These are phyloP conservation scores for Nansenia antarctica DNA, from an alignment of 2,113 vertebrate genomes.

Conservation along the genomic window DNA sequence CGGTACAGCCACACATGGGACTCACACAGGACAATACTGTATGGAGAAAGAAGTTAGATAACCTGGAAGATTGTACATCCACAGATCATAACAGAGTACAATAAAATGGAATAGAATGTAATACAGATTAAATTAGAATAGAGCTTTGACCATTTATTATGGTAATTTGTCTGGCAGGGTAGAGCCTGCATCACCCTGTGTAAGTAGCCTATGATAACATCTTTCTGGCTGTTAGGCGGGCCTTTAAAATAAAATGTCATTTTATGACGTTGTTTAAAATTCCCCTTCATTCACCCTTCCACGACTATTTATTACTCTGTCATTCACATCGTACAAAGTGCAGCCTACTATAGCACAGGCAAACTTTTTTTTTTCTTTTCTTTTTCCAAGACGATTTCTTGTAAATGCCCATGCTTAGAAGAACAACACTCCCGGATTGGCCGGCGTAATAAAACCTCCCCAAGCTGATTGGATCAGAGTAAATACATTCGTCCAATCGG, in stretches of 20 bases:
- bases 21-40: too few relatives aligned
- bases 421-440: constrained; percentile 64
- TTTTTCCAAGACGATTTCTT: constrained; percentile 77
- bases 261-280: constrained; percentile 2
- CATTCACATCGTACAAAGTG: background rate
- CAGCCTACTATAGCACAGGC: background rate
- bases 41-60: too few relatives aligned
- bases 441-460: background rate
- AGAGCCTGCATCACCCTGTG: too few relatives aligned
- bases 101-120: too few relatives aligned
- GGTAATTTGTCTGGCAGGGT: too few relatives aligned
- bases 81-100: too few relatives aligned
- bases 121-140: too few relatives aligned
- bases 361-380: background rate
- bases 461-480: constrained; percentile 54
- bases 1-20: too few relatives aligned
- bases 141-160: too few relatives aligned
- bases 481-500: constrained; percentile 28
- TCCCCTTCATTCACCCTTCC: background rate
- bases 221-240: background rate
- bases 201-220: too few relatives aligned
- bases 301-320: background rate
- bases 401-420: constrained; percentile 79
- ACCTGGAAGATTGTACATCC: too few relatives aligned
- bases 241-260: background rate